Evolutionary conservation across 2,113 vertebrate genomes (phyloP).

Genomic region (Pangasianodon hypophthalmus): DNA sequence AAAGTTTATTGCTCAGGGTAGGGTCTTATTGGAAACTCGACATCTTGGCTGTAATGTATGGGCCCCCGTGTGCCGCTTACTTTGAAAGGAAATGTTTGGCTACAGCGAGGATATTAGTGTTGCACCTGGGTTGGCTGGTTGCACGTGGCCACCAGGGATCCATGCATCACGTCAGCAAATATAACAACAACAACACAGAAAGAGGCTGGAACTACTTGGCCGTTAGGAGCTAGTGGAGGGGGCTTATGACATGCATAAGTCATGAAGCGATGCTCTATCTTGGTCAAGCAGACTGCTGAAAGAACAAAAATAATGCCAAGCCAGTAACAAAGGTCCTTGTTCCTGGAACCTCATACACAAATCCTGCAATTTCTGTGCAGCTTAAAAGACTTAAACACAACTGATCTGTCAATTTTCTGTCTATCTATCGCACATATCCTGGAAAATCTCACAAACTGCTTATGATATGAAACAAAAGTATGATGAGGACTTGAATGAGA

Average conservation of each 20-base stretch:
- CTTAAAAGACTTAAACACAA: neutral
- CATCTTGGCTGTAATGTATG: conserved; percentile 94
- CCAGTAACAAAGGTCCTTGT: conserved; percentile 47
- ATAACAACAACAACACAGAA: conserved; percentile 64
- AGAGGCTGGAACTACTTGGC: conserved; percentile 48
- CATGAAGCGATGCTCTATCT: conserved; percentile 53
- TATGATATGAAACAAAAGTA: conserved; percentile 1
- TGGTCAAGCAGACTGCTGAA: conserved; percentile 54
- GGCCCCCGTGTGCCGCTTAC: conserved; percentile 92
- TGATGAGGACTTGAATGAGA: neutral
- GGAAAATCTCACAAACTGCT: neutral
- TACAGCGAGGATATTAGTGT: conserved; percentile 91
- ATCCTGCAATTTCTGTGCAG: conserved; percentile 7
- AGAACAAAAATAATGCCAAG: conserved; percentile 50
- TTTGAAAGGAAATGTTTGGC: conserved; percentile 99
- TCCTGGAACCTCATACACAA: conserved; percentile 19
- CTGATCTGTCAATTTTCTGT: neutral
- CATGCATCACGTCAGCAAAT: conserved; percentile 85
- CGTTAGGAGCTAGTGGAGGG: conserved; percentile 45
- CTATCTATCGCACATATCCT: neutral
- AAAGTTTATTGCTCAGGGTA: conserved; percentile 85
- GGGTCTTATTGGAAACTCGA: conserved; percentile 83
- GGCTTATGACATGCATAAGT: conserved; percentile 58
- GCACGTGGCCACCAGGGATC: conserved; percentile 84
- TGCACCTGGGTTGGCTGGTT: conserved; percentile 91